Percentiles rank a stretch among this genome's conserved stretches.
Conservation (phyloP, 1,140 invertebrate species). For the Drosophila willistoni region DNA sequence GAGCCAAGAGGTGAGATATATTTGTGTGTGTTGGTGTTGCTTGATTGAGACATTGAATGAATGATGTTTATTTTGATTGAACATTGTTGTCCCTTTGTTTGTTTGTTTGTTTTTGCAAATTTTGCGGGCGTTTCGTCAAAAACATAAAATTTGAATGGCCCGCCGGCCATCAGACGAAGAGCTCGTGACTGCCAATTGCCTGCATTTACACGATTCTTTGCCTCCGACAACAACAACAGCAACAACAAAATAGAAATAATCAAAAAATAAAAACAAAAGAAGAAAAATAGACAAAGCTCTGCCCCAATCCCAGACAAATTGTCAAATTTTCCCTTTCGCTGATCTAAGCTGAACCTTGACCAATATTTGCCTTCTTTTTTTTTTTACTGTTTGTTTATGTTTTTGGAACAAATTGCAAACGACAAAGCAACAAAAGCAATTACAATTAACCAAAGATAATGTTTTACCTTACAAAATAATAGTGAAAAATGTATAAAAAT, state of each 20-base stretch:
- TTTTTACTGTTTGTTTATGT: neutral
- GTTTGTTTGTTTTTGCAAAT: constrained; percentile 39
- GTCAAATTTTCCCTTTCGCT: constrained; percentile 74
- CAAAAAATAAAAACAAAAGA: constrained; percentile 16
- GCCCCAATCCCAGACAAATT: constrained; percentile 49
- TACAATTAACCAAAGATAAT: constrained; percentile 71
- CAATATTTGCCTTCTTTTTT: constrained; percentile 55
- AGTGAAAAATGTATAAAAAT: constrained; percentile 35
- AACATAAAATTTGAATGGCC: constrained; percentile 23
- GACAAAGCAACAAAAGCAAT: constrained; percentile 50
- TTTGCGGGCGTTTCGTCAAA: constrained; percentile 53
- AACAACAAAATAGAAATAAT: constrained; percentile 6
- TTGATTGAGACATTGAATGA: constrained; percentile 21
- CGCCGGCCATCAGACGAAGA: constrained; percentile 53
- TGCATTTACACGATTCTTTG: constrained; percentile 77
- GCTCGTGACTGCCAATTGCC: constrained; percentile 69
- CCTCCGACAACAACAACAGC: constrained; percentile 55
- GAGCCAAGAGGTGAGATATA: constrained; percentile 75
- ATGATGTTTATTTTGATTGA: constrained; percentile 1
- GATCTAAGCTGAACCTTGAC: constrained; percentile 66
- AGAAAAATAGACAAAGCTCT: constrained; percentile 13
- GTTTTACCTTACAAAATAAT: constrained; percentile 62
- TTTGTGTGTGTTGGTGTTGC: no score
- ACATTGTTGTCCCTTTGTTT: constrained; percentile 3
- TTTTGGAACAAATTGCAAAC: constrained; percentile 68